phyloP scores from a whole-genome alignment of 2,888 invertebrate genomes.

The Melinaea marsaeus region DNA sequence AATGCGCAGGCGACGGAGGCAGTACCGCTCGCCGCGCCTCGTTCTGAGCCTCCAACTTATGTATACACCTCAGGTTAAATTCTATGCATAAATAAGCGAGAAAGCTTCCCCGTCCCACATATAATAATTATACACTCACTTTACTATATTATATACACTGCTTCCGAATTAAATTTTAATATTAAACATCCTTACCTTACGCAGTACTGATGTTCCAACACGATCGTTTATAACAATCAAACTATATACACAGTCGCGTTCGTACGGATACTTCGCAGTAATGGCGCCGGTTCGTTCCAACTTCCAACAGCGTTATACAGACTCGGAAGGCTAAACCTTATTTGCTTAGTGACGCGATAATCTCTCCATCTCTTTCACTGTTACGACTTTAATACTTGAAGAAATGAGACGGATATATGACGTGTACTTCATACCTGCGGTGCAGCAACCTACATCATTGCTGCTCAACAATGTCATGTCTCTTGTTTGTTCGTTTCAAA shows the following conservation, averaged over 20 bases:
- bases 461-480: conserved; percentile 68
- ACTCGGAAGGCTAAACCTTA: conserved; percentile 73
- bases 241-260: conserved; percentile 72
- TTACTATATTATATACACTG: conserved; percentile 56
- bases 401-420: conserved; percentile 45
- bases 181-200: conserved; percentile 70
- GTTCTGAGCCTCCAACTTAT: conserved; percentile 63
- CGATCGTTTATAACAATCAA: conserved; percentile 71
- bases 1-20: conserved; percentile 70
- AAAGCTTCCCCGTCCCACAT: conserved; percentile 60
- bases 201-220: conserved; percentile 71
- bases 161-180: conserved; percentile 58
- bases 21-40: conserved; percentile 61
- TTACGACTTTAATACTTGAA: conserved; percentile 12
- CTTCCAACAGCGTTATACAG: conserved; percentile 59
- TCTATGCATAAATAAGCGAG: conserved; percentile 75
- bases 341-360: conserved; percentile 68
- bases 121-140: conserved; percentile 54
- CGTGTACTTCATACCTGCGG: conserved; percentile 55
- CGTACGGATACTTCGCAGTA: conserved; percentile 71
- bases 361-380: conserved; percentile 46
- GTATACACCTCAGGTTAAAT: conserved; percentile 72
- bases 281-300: conserved; percentile 65
- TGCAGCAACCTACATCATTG: conserved; percentile 74
- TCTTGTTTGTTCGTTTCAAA: conserved; percentile 58